These are phyloP conservation scores for Pteropus alecto DNA, from an alignment of 2,113 vertebrate species.

Conservation along the genomic window DNA sequence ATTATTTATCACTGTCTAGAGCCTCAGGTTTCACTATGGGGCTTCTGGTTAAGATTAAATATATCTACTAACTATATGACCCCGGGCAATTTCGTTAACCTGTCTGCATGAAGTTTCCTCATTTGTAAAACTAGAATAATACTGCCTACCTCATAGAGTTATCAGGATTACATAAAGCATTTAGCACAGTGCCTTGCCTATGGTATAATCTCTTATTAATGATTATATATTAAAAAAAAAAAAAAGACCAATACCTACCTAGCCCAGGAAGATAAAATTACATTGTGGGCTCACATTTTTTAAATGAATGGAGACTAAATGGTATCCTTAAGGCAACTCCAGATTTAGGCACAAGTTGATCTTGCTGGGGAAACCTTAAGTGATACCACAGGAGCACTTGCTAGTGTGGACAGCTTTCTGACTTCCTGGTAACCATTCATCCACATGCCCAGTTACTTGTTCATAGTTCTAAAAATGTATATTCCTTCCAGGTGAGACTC, in stretches of 20 bases:
- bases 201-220: background rate
- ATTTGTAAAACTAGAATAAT: background rate
- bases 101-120: background rate
- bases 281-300: background rate
- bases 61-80: background rate
- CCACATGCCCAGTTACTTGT: background rate
- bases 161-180: background rate
- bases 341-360: background rate
- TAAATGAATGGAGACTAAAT: background rate
- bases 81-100: background rate
- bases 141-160: background rate
- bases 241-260: background rate
- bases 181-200: background rate
- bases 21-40: background rate
- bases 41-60: constrained; percentile 18
- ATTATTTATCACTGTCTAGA: background rate
- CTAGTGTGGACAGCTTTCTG: background rate
- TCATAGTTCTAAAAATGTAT: background rate
- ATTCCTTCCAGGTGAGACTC: background rate
- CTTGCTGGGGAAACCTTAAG: background rate
- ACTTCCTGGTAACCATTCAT: background rate
- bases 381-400: background rate
- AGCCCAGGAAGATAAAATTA: background rate
- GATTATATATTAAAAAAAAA: background rate
- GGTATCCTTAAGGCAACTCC: background rate